A percentile compares a stretch with the other conserved stretches of the same genome.
Conservation (phyloP, 1,140 invertebrate species). For the Drosophila ironensis region DNA sequence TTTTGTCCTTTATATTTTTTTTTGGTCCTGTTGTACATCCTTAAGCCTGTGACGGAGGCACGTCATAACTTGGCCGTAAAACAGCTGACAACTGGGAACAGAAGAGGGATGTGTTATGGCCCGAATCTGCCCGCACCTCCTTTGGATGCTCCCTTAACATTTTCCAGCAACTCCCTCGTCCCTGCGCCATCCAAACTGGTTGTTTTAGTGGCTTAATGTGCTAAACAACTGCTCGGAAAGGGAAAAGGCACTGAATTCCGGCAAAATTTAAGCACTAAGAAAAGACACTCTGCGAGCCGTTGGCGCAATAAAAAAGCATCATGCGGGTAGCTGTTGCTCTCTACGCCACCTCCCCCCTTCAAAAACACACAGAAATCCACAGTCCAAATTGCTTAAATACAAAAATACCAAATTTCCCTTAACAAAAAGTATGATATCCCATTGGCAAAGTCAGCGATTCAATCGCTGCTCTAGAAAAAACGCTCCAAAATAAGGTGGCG, state of each 20-base stretch:
- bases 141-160: too few species aligned
- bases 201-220: slow-evolving; percentile 73
- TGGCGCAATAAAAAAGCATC: slow-evolving; percentile 40
- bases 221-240: slow-evolving; percentile 61
- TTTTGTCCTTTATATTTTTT: not conserved
- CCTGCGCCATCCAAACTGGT: slow-evolving; percentile 17
- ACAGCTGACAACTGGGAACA: slow-evolving; percentile 61
- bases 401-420: too few species aligned
- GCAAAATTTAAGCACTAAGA: slow-evolving; percentile 55
- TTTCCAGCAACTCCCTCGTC: not conserved
- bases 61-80: slow-evolving; percentile 76
- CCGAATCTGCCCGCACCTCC: not conserved
- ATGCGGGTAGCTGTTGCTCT: slow-evolving; percentile 47
- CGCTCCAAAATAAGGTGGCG: too few species aligned
- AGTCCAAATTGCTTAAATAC: too few species aligned
- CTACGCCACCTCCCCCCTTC: not conserved
- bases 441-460: too few species aligned
- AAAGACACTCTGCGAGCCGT: slow-evolving; percentile 18
- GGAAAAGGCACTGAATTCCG: slow-evolving; percentile 26
- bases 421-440: too few species aligned
- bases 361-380: not conserved
- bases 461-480: too few species aligned
- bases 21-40: slow-evolving; percentile 21
- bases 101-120: slow-evolving; percentile 20
- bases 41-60: slow-evolving; percentile 65